Percentiles rank a stretch among this genome's conserved stretches.
These are phyloP conservation scores for Ectobius pallidus DNA, from an alignment of 2,888 invertebrate genomes.

Conservation along the genomic window DNA sequence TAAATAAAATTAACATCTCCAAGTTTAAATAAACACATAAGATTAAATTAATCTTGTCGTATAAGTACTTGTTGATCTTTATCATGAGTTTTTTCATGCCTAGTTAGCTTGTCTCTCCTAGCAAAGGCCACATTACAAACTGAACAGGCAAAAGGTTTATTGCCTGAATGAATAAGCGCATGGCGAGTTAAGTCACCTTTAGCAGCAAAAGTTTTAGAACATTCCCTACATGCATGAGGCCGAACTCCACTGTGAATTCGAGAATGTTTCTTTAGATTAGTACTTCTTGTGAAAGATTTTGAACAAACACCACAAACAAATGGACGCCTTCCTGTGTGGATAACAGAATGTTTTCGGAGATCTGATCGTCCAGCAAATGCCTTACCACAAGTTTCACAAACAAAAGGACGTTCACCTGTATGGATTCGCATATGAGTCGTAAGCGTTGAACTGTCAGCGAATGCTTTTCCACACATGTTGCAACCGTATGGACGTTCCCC, in stretches of 20 bases:
- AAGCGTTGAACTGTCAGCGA: constrained; percentile 33
- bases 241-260: constrained; percentile 61
- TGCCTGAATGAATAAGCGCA: constrained; percentile 68
- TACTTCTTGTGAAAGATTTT: constrained; percentile 77
- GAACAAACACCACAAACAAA: constrained; percentile 74
- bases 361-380: constrained; percentile 48
- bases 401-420: constrained; percentile 45
- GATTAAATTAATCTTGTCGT: neutral
- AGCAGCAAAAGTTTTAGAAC: constrained; percentile 30
- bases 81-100: constrained; percentile 70
- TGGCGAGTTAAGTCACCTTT: constrained; percentile 70
- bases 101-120: constrained; percentile 70
- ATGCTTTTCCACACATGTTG: constrained; percentile 34
- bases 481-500: constrained; percentile 33
- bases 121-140: constrained; percentile 71
- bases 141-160: constrained; percentile 70
- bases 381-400: constrained; percentile 51
- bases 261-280: constrained; percentile 77
- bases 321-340: constrained; percentile 74
- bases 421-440: constrained; percentile 35
- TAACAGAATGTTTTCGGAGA: constrained; percentile 68
- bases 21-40: neutral
- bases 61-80: neutral
- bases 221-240: constrained; percentile 32
- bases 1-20: too few species aligned